phyloP scores from a whole-genome alignment of 2,888 invertebrate genomes.

The Eupithecia vulgata region DNA sequence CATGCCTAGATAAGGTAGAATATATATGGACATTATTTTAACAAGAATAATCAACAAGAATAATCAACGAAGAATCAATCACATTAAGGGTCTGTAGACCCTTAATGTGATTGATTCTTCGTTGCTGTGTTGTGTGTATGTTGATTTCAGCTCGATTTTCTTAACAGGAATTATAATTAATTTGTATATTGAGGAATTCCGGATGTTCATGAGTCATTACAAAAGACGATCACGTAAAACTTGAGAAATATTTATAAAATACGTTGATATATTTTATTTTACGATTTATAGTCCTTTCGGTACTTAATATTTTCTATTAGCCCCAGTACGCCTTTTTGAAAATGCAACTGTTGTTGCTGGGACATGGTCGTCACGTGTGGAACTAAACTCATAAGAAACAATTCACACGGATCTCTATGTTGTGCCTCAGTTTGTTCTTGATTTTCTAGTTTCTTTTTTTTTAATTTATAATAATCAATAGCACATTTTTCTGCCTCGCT shows the following conservation, averaged over 20 bases:
- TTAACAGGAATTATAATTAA: no score
- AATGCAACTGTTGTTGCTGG: neutral
- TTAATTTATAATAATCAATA: neutral
- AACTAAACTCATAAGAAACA: neutral
- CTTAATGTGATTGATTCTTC: no score
- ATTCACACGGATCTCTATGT: neutral
- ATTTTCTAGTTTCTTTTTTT: neutral
- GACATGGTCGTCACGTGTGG: neutral
- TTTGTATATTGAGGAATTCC: no score
- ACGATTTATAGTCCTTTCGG: neutral
- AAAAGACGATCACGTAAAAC: neutral
- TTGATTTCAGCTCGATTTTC: no score
- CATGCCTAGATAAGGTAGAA: no score
- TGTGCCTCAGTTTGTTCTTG: neutral
- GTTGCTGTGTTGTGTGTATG: no score
- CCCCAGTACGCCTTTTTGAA: neutral
- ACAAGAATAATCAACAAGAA: no score
- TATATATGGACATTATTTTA: no score
- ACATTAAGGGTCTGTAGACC: no score
- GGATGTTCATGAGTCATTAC: neutral
- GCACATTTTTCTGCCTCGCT: neutral
- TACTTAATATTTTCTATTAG: neutral
- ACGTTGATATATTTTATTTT: neutral
- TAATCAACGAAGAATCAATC: no score
- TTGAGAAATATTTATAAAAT: neutral